Conservation (phyloP, 2,113 vertebrate genomes). For the Dunckerocampus dactyliophorus region DNA sequence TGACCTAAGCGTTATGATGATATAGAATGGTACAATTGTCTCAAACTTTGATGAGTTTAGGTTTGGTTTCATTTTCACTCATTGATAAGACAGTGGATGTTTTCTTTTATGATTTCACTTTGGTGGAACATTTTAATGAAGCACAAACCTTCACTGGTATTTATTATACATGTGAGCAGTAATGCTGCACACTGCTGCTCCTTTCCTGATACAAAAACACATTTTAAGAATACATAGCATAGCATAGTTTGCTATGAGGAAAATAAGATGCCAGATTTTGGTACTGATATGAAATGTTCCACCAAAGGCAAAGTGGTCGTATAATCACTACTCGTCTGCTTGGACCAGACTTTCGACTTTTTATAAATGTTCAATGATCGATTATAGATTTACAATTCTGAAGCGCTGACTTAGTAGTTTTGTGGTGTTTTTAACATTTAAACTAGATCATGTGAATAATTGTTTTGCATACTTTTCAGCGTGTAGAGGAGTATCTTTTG, state of each 20-base stretch:
- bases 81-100: slow-evolving; percentile 62
- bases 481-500: slow-evolving; percentile 23
- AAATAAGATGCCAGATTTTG: neutral
- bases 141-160: neutral
- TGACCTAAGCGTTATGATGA: slow-evolving; percentile 54
- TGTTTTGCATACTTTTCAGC: slow-evolving; percentile 39
- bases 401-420: slow-evolving; percentile 62
- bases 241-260: slow-evolving; percentile 7
- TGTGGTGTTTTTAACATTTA: slow-evolving; percentile 72
- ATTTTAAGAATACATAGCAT: neutral
- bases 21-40: slow-evolving; percentile 58
- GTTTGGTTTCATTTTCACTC: slow-evolving; percentile 54
- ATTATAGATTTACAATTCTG: slow-evolving; percentile 71
- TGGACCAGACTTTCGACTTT: slow-evolving; percentile 61
- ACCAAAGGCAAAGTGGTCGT: slow-evolving; percentile 57
- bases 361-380: slow-evolving; percentile 71
- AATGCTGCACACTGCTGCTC: slow-evolving; percentile 23
- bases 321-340: slow-evolving; percentile 36
- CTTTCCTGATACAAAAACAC: neutral
- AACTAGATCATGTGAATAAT: slow-evolving; percentile 43
- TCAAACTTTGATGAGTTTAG: slow-evolving; percentile 58
- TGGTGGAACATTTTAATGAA: slow-evolving; percentile 45
- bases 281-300: slow-evolving; percentile 38
- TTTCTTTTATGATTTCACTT: slow-evolving; percentile 55
- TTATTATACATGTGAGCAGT: slow-evolving; percentile 4